A percentile compares a stretch with the other conserved stretches of the same genome.
These are phyloP conservation scores for Nowickia ferox DNA, from an alignment of 2,888 invertebrate species.

Conservation along the genomic window DNA sequence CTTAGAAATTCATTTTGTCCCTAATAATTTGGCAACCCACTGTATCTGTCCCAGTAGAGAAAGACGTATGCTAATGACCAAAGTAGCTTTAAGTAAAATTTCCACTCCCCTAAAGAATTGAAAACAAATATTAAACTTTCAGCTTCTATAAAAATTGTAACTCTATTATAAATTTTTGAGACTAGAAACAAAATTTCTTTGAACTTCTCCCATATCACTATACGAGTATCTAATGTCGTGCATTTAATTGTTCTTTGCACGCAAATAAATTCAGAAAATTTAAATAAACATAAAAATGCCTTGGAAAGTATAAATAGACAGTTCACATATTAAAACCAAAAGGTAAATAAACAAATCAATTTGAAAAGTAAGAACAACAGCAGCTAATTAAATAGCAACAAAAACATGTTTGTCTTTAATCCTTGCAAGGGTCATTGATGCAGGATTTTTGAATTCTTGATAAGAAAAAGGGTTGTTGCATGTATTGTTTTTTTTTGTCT, in stretches of 20 bases:
- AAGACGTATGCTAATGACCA: too few relatives aligned
- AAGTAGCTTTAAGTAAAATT: too few relatives aligned
- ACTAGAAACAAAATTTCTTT: too few relatives aligned
- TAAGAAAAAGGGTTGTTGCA: conserved; percentile 17
- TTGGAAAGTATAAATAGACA: not conserved
- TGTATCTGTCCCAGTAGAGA: too few relatives aligned
- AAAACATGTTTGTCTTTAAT: not conserved
- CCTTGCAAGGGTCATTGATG: not conserved
- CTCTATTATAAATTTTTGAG: too few relatives aligned
- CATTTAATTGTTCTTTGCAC: not conserved
- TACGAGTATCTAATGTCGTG: not conserved
- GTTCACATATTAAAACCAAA: conserved; percentile 23
- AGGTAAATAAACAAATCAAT: conserved; percentile 33
- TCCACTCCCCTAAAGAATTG: too few relatives aligned
- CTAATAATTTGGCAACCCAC: too few relatives aligned
- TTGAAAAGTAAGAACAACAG: not conserved
- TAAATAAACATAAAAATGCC: conserved; percentile 7
- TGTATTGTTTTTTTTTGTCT: not conserved
- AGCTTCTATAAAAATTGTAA: too few relatives aligned
- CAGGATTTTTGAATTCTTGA: conserved; percentile 3
- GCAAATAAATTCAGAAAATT: conserved; percentile 4
- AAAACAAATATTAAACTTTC: too few relatives aligned
- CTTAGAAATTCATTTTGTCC: too few relatives aligned
- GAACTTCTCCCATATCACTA: not conserved
- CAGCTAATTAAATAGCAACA: conserved; percentile 36